Base-by-base conservation (phyloP, 2,888 invertebrate genomes). In the Boloria euphrosyne region DNA sequence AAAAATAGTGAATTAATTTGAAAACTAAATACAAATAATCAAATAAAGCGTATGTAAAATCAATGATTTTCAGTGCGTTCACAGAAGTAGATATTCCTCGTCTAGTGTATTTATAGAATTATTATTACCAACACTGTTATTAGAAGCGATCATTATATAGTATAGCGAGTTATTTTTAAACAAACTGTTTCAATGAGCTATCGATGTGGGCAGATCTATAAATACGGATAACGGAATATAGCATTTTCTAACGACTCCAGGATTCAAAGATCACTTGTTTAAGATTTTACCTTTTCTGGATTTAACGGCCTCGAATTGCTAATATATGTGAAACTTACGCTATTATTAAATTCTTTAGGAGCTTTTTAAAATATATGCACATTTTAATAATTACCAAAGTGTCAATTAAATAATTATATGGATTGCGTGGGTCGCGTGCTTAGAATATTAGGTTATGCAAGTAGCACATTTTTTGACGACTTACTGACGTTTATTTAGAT, bases 321-420 rank as follows among this genome's bases (percentile, higher is more conserved):
- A 71, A 74, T 73, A 66, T 66, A 69, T 57, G 66, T 80, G 83
- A 84, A 82, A 76, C 77, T 65, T 69, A 67, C 78, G 80, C 83
- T 80, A 79, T 65, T 44, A 64, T 59, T 59, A 38, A 13, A 59
- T 58, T 52, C 16, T 43, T 59, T 27, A n/a, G 47, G 6, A 17
- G 3, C 16, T 38, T 49, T 14, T 43, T 22, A 57, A 4, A 43
- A 22, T 22, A 53, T 14, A 13, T 43, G 13, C 13, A 43, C 14
- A 13, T 13, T 54, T 49, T 49, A 5, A 49, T 49, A n/a, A 13
- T n/a, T 47, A 7, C 16, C 16, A 7, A 49, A 7, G 47, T 49
- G 47, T 49, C 47, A 14, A 49, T 49, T 49, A 49, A 49, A 49
- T 49, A 16, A 49, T 49, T 49, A 49, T 16, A 49, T 38, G 10